Conservation (phyloP, 2,888 invertebrate species). For the Hesperia comma region DNA sequence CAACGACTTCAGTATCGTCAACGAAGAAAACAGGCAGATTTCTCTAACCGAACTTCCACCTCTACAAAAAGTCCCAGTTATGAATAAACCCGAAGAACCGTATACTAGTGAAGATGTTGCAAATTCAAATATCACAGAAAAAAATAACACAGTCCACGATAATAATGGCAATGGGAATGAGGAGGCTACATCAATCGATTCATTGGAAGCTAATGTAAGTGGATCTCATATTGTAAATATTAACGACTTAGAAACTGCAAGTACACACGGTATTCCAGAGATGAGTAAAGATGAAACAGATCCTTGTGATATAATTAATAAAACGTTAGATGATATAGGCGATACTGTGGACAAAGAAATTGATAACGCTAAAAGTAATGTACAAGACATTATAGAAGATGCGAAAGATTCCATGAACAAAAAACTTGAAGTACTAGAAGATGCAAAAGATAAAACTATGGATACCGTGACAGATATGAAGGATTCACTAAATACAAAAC, state of each 20-base stretch:
- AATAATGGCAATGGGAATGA: constrained; percentile 68
- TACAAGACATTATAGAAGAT: constrained; percentile 51
- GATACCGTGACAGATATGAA: background rate
- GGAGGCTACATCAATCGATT: constrained; percentile 75
- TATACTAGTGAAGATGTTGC: constrained; percentile 60
- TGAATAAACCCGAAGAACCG: constrained; percentile 63
- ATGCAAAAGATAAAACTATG: background rate
- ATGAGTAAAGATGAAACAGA: constrained; percentile 60
- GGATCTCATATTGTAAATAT: constrained; percentile 81
- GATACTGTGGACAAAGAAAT: constrained; percentile 38
- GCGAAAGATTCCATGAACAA: constrained; percentile 53
- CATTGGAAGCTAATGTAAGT: constrained; percentile 80
- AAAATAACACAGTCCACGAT: constrained; percentile 54
- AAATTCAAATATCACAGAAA: constrained; percentile 62
- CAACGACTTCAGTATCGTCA: constrained; percentile 73
- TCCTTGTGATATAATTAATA: constrained; percentile 49
- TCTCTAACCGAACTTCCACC: constrained; percentile 73
- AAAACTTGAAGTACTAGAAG: background rate
- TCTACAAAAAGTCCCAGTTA: constrained; percentile 69
- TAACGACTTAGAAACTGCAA: constrained; percentile 75
- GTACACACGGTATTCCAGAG: constrained; percentile 64
- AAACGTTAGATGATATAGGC: constrained; percentile 39
- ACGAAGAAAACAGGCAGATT: constrained; percentile 69
- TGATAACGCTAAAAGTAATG: constrained; percentile 48
- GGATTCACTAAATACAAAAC: background rate